Base-by-base conservation (phyloP, 2,888 invertebrate species). In the Hydrotaea diabolus region DNA sequence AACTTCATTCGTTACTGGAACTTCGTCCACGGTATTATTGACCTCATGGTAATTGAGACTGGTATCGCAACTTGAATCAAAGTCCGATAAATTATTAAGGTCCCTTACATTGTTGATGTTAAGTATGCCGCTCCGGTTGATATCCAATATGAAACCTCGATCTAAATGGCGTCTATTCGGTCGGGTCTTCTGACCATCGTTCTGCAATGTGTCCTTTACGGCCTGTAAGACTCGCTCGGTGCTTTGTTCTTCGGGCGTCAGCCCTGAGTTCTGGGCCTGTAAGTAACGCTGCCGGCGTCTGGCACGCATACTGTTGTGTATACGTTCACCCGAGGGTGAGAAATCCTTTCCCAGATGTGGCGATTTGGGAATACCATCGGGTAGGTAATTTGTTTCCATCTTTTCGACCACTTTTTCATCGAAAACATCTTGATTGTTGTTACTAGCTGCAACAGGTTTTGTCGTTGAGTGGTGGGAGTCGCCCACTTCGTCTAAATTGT, bases 291-390 rank as follows among this genome's bases (percentile, higher is more conserved):
- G 91, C 0, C 93, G 90, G 0, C 92, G 88, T 7, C 92, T 87
- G 1, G 93, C 92, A 2, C 92, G 89, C 87, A 92, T 92, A 82
- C 93, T 93, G 80, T 92, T 92, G 43, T 92, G 89, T 82, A 93
- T 89, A 9, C 92, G 88, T 36, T 92, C 92, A 4, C 92, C 92
- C 39, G 90, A 92, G 0, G 92, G 92, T 17, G 92, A 92, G 86
- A 93, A 93, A 84, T 93, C 92, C 85, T 92, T 93, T 19, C 92
- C 91, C 69, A 93, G 86, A 82, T 92, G 92, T 17, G 92, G 92
- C 0, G 92, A 92, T 79, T 93, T 92, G 9, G 92, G 93, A 87
- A 92, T 92, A 31, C 91, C 91, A 21, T 88, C 89, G 36, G 90
- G 87, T 19, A 90, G 77, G 49, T 88, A 87, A 53, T 87, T 87